Evolutionary conservation across 2,797 vertebrate species (phyloP).

Genomic region (Pagetopsis macropterus): DNA sequence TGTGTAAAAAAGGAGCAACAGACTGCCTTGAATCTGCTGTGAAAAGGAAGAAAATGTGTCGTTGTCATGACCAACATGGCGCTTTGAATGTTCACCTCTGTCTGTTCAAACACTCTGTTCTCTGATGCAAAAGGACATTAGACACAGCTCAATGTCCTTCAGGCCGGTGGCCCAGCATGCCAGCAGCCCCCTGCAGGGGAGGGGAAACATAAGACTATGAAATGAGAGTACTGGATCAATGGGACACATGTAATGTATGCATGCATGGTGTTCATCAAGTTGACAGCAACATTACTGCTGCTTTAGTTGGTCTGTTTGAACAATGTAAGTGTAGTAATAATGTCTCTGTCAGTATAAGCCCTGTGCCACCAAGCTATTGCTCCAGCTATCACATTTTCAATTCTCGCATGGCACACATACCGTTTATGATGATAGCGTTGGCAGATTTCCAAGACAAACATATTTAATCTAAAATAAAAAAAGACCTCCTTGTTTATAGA

Average conservation of each 20-base stretch:
- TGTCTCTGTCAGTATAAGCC: background rate
- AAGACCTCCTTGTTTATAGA: background rate
- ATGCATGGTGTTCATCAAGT: slow-evolving; percentile 29
- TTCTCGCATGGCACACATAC: background rate
- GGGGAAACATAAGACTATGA: slow-evolving; percentile 30
- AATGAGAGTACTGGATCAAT: slow-evolving; percentile 47
- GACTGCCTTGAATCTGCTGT: slow-evolving; percentile 38
- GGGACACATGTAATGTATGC: slow-evolving; percentile 24
- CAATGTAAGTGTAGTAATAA: background rate
- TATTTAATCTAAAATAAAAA: background rate
- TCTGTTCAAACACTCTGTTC: slow-evolving; percentile 43
- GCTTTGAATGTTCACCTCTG: slow-evolving; percentile 26
- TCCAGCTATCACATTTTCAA: background rate
- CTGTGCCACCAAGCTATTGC: background rate
- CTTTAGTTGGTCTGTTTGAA: slow-evolving; percentile 31
- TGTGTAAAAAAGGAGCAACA: no score
- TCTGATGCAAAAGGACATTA: slow-evolving; percentile 48
- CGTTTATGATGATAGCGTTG: background rate
- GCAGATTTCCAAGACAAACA: background rate
- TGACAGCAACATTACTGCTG: slow-evolving; percentile 43
- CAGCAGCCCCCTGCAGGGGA: slow-evolving; percentile 37
- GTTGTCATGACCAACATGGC: slow-evolving; percentile 44
- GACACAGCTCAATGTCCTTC: slow-evolving; percentile 44
- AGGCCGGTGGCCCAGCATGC: slow-evolving; percentile 33
- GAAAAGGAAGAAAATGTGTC: slow-evolving; percentile 30